A percentile compares a stretch with the other conserved stretches of the same genome.
phyloP scores from a whole-genome alignment of 1,140 invertebrate species.

The Melitaea cinxia region DNA sequence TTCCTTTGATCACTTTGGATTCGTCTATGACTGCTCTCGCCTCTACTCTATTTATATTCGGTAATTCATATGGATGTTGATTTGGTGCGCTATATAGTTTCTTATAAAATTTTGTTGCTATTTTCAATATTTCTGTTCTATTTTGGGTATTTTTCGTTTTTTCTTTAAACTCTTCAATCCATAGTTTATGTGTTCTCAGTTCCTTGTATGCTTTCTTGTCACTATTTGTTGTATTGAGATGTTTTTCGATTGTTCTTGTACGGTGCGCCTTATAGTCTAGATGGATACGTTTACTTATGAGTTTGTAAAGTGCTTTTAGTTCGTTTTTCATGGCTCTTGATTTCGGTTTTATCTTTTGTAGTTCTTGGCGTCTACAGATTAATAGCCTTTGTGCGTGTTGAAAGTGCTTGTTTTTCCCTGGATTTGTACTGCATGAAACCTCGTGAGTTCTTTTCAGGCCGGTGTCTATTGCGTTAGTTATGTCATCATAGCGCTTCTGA shows the following conservation, averaged over 20 bases:
- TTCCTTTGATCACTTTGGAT: background rate
- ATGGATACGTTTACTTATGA: slow-evolving; percentile 17
- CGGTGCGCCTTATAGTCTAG: slow-evolving; percentile 36
- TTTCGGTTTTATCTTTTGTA: slow-evolving; percentile 34
- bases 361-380: slow-evolving; percentile 28
- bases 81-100: slow-evolving; percentile 21
- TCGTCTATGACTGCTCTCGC: background rate
- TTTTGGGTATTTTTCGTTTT: slow-evolving; percentile 21
- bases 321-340: slow-evolving; percentile 32
- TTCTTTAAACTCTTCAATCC: slow-evolving; percentile 30
- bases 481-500: background rate
- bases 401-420: slow-evolving; percentile 8
- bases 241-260: slow-evolving; percentile 28
- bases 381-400: slow-evolving; percentile 15
- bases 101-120: slow-evolving; percentile 32
- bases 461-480: slow-evolving; percentile 5
- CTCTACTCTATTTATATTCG: background rate
- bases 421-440: background rate
- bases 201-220: slow-evolving; percentile 35
- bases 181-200: slow-evolving; percentile 33
- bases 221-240: slow-evolving; percentile 15
- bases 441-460: slow-evolving; percentile 10
- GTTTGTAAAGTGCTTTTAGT: slow-evolving; percentile 33
- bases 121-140: slow-evolving; percentile 32
- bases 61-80: background rate